Base-by-base conservation (phyloP, 2,888 invertebrate genomes). In the Lasioglossum vierecki region DNA sequence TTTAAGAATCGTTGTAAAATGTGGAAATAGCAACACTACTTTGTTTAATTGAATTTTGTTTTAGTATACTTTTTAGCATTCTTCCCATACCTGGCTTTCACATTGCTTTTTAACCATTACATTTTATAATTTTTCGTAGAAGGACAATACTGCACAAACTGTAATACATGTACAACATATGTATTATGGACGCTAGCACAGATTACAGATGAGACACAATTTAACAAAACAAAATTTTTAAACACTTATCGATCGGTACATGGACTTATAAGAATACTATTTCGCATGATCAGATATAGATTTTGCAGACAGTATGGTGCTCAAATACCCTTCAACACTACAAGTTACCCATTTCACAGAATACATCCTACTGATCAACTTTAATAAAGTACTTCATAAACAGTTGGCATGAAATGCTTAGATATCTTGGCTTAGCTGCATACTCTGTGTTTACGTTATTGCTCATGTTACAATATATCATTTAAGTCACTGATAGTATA, bases 141-240 rank as follows among this genome's bases (percentile, higher is more conserved):
- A 84, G 82, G 90, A 92, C 91, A 89, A 92, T 90, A 93, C 91
- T 84, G 91, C 89, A 93, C 90, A 93, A 81, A 85, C 80, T 79
- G 80, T 80, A 82, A 89, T 89, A 89, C 85, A 86, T 89, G 91
- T 91, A 91, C 87, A 88, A 92, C 90, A 93, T 84, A 84, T 84
- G 83, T 88, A 92, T 88, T 88, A 86, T 79, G 83, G 83, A 90
- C 86, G 87, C 80, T 85, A 85, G 83, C 86, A 91, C 89, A 89
- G 81, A 86, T 88, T 85, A 90, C 86, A 88, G 89, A 89, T 88
- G 81, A 85, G 88, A 91, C 88, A 88, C 88, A 83, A 88, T 88
- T 63, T 88, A 81, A 88, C 78, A 79, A 86, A 84, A 70, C n/a
- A 41, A 70, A 81, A 78, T 79, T 80, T 73, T 76, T 35, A 84